Conservation (phyloP, 2,797 vertebrate genomes). For the Calcarius lapponicus region DNA sequence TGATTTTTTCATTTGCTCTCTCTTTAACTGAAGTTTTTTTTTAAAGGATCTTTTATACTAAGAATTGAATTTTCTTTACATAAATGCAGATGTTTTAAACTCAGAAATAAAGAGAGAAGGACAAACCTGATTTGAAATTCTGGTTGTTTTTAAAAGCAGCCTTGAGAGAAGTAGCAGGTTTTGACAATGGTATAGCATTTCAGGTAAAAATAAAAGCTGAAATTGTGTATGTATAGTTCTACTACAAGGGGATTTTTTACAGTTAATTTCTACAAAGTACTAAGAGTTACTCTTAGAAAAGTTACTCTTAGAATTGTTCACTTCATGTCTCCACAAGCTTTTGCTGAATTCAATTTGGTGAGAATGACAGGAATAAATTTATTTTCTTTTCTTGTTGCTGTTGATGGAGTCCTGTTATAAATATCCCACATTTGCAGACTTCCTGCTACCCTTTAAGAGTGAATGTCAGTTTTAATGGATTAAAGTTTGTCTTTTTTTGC, state of each 20-base stretch:
- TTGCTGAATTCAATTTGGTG: not conserved
- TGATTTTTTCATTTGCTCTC: not conserved
- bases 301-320: not conserved
- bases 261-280: not conserved
- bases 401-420: not conserved
- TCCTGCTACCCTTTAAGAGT: not conserved
- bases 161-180: not conserved
- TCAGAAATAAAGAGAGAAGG: not conserved
- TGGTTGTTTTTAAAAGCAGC: not conserved
- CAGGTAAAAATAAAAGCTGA: not conserved
- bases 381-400: not conserved
- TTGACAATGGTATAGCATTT: not conserved
- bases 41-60: not conserved
- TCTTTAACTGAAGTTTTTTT: not conserved
- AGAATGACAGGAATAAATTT: not conserved
- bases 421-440: not conserved
- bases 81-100: not conserved
- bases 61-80: not conserved
- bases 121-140: not conserved
- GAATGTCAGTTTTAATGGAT: not conserved
- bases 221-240: not conserved
- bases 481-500: not conserved
- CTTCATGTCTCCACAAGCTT: not conserved
- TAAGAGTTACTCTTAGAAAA: not conserved
- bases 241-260: not conserved